Evolutionary conservation across 1,140 invertebrate genomes (phyloP), one percentile per base, ranked within the genome.

Genomic region (Diprion similis): DNA sequence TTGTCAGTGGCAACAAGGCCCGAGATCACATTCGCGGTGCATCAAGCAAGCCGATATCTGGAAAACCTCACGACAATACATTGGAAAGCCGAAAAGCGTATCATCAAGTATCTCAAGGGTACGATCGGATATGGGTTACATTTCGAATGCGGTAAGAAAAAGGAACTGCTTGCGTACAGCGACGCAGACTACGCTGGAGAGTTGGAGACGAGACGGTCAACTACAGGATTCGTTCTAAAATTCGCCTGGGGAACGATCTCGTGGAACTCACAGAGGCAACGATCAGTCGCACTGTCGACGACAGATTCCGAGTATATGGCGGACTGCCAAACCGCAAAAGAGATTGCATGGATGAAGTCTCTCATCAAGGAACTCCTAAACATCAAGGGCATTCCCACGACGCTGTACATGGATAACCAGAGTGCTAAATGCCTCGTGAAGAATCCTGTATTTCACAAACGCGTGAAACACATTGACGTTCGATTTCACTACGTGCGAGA

Each of bases 221-320:
- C 71, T 17, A 82, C 77, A 15, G 84, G 83, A 4, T 83, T 78
- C 70, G 73, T 80, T 15, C 74, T 84, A 47, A 70, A 76, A 0
- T 70, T 78, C 8, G 75, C 73, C 13, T 77, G 74, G 37, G 75
- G 51, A 11, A 45, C 80, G 10, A 78, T 85, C 73, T 66, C 70
- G 4, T 88, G 86, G 86, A 66, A n/a, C 0, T 80, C 78, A 8
- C 78, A 81, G 70, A 82, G 81, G 70, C 87, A 89, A 73, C 74
- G 46, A 6, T 81, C 78, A 37, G 79, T 85, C 11, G 78, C 87
- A 13, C 37, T 86, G 2, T 88, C 85, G 1, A 81, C 80, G 11
- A 83, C 81, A 9, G 86, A 85, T 68, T 70, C 82, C 13, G 81
- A 85, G 71, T 82, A 78, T 66, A 76, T 85, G 6, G 79, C 80